Evolutionary conservation across 2,888 invertebrate genomes (phyloP).

Genomic region (Phyllotreta striolata): DNA sequence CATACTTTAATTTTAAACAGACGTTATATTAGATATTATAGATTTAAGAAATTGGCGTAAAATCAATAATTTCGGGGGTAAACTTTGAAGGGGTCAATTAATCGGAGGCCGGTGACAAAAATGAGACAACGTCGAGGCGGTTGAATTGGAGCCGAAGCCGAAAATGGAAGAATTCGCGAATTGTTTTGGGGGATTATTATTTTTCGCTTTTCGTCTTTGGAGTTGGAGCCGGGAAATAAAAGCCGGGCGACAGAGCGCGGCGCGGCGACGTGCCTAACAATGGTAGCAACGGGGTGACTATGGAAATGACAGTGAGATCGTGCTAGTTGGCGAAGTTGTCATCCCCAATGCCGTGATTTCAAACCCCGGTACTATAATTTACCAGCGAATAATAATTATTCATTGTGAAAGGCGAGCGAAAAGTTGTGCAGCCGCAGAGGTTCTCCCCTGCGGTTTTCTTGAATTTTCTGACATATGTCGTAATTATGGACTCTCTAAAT

Average conservation of each 20-base stretch:
- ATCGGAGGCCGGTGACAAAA: not conserved
- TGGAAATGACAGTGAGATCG: conserved; percentile 47
- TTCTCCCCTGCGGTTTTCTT: conserved; percentile 58
- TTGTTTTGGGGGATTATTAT: conserved; percentile 34
- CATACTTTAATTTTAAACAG: too few species aligned
- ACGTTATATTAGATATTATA: too few species aligned
- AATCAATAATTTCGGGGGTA: too few species aligned
- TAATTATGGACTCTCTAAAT: conserved; percentile 54
- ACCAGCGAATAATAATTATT: conserved; percentile 55
- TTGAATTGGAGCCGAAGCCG: conserved; percentile 19
- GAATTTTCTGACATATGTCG: conserved; percentile 59
- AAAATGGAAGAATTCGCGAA: conserved; percentile 26
- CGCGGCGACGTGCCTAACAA: conserved; percentile 41
- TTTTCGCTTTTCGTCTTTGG: conserved; percentile 40
- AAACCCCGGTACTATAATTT: conserved; percentile 49
- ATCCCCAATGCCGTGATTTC: conserved; percentile 42
- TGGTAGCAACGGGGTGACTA: conserved; percentile 41
- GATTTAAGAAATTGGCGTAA: too few species aligned
- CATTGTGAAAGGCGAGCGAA: conserved; percentile 49
- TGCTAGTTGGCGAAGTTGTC: conserved; percentile 46
- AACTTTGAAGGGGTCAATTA: not conserved
- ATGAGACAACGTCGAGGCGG: conserved; percentile 10
- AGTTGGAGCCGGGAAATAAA: conserved; percentile 26
- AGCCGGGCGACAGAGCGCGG: conserved; percentile 35
- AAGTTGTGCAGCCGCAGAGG: conserved; percentile 53